Evolutionary conservation across 2,113 vertebrate species (phyloP), one percentile per base, ranked within the genome.

Genomic region (Syrmaticus mikado): DNA sequence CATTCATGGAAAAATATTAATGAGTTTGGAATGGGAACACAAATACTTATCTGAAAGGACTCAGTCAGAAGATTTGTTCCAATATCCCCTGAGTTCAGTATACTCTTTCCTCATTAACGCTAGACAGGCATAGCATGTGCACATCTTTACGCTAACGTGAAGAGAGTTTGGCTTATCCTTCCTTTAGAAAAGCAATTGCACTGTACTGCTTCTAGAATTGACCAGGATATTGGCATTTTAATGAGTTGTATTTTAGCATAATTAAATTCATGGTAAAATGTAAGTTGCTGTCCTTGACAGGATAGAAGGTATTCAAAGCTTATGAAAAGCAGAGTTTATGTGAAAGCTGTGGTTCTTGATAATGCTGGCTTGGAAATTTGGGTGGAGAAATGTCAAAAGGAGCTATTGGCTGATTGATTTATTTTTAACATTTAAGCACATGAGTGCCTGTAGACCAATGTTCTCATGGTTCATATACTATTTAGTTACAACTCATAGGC

Each of bases 201-300:
- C 15, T 30, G 27, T 48, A 53, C n/a, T 5, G 5, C 67, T 82
- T 66, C 64, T 91, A 87, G 46, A 76, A 45, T 84, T 65, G 22
- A 74, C 41, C 34, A 50, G 46, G 83, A 46, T 67, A 92, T 15
- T 91, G 84, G 70, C 80, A 60, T 83, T 77, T 75, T 68, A 32
- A 68, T 61, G 89, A 94, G 61, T 64, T 85, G 61, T 32, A n/a
- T 85, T 62, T 82, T 82, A 87, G 36, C 58, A 58, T 50, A 66
- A 95, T 72, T 67, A 91, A 70, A 95, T 89, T 73, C 87, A 80
- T 60, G 43, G 75, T 50, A 73, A 91, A 91, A 85, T 22, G 5
- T 30, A 66, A 82, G 40, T n/a, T 85, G 34, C 32, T 71, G 24
- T n/a, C 66, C 85, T 91, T 89, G 82, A 82, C 58, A 92, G 66